Base-by-base conservation (phyloP, 2,888 invertebrate genomes). In the Conus canariensis region DNA sequence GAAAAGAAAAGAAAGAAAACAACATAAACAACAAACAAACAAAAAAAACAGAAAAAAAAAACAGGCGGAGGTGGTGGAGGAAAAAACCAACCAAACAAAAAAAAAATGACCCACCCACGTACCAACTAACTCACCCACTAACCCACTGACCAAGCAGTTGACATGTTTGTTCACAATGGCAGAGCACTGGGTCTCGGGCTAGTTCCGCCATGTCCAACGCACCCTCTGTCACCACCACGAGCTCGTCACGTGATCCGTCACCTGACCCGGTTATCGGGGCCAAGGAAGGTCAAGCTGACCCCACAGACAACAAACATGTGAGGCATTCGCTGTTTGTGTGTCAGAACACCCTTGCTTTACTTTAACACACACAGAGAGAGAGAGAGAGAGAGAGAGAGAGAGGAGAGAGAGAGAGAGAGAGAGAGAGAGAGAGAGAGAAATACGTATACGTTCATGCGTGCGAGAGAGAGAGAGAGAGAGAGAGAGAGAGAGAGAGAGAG, bases 181-280 rank as follows among this genome's bases (percentile, higher is more conserved):
- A 85, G 85, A 85, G 85, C 25, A n/a, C 56, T n/a, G 85, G 59
- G 14, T 25, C 85, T 10, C 59, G 85, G 19, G 60, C 85, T 14
- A 60, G 85, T 14, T 85, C 85, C 25, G 45, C 85, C 85, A 59
- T 85, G 85, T 85, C 85, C 60, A 85, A 60, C 85, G 85, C 85
- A 1, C 45, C 82, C 56, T 83, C 82, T 6, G 82, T 83, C 16
- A 19, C 22, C 25, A 85, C 59, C 14, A n/a, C 60, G 12, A 85
- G 5, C 3, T 59, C 85, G 25, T 85, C 85, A 59, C 85, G 85
- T 59, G 85, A 85, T 56, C 22, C 85, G 19, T 85, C 85, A 19
- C 85, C 85, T 85, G 85, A 85, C 60, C 59, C 85, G 10, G 85
- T 60, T 0, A 22, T 12, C 83, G 9, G 58, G 58, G 8, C 83